phyloP scores from a whole-genome alignment of 2,797 vertebrate genomes.

The Ctenosaura bakeri region DNA sequence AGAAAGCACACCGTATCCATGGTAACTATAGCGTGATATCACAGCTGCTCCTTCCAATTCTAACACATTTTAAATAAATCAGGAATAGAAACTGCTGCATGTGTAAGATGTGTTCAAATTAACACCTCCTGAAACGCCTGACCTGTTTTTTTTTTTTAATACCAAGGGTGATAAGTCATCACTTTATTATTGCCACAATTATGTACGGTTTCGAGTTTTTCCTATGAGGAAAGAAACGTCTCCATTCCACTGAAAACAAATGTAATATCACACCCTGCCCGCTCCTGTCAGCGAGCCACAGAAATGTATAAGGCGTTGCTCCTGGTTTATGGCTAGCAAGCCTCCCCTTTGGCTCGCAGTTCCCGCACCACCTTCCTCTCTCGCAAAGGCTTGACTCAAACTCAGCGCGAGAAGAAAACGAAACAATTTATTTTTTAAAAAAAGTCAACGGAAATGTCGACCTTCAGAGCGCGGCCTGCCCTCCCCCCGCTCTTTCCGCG shows the following conservation, averaged over 20 bases:
- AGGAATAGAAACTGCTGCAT: conserved; percentile 17
- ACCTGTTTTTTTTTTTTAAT: background rate
- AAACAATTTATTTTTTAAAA: too few species aligned
- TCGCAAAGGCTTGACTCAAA: too few species aligned
- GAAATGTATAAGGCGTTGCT: too few species aligned
- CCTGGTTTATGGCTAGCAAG: too few species aligned
- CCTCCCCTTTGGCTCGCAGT: too few species aligned
- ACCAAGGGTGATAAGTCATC: background rate
- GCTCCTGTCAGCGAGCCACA: background rate
- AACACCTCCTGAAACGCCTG: background rate
- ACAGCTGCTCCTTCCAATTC: background rate
- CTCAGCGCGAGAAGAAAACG: too few species aligned
- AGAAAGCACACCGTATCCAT: conserved; percentile 35
- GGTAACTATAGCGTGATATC: conserved; percentile 42
- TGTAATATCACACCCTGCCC: background rate
- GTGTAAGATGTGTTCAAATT: background rate
- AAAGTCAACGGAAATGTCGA: too few species aligned
- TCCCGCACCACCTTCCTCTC: too few species aligned
- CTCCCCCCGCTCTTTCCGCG: background rate
- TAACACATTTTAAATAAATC: background rate
- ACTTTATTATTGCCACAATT: background rate
- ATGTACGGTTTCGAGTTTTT: background rate
- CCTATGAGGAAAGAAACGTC: background rate
- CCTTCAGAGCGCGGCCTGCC: too few species aligned
- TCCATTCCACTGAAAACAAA: background rate